Conservation (phyloP, 2,113 vertebrate species). For the Engystomops pustulosus region DNA sequence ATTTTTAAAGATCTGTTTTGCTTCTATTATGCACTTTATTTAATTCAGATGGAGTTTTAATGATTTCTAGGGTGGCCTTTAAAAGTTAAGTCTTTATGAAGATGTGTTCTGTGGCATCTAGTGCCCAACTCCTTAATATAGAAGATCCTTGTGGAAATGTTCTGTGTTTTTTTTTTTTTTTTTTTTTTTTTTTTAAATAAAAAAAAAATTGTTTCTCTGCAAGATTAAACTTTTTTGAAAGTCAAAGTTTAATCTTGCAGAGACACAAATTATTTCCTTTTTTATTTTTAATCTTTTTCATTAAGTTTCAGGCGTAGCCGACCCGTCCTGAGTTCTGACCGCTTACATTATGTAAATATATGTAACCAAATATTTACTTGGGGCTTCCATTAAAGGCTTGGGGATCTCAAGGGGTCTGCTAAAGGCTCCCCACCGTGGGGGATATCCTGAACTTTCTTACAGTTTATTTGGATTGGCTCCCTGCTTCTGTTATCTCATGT, state of each 20-base stretch:
- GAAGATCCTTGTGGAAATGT: not conserved
- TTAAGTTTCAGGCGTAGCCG: conserved; percentile 56
- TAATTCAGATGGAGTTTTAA: too few species aligned
- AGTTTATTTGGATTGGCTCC: conserved; percentile 76
- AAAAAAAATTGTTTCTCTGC: too few species aligned
- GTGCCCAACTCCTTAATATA: not conserved
- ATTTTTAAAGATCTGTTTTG: too few species aligned
- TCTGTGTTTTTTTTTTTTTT: too few species aligned
- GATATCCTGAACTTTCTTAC: conserved; percentile 73
- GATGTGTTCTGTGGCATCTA: not conserved
- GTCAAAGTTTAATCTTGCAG: not conserved
- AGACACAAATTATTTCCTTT: conserved; percentile 8
- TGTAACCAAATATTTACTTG: conserved; percentile 79
- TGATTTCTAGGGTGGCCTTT: too few species aligned
- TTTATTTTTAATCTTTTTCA: conserved; percentile 3
- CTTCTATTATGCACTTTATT: too few species aligned
- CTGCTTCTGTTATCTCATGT: conserved; percentile 73
- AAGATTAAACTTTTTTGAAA: too few species aligned
- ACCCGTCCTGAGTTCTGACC: conserved; percentile 68
- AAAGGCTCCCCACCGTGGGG: conserved; percentile 67
- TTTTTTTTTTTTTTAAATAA: too few species aligned
- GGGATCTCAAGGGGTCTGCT: conserved; percentile 66
- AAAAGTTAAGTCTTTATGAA: too few species aligned
- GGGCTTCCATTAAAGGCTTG: conserved; percentile 72
- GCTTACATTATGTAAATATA: conserved; percentile 79